Evolutionary conservation across 2,888 invertebrate species (phyloP).

Genomic region (Bombyx huttoni): DNA sequence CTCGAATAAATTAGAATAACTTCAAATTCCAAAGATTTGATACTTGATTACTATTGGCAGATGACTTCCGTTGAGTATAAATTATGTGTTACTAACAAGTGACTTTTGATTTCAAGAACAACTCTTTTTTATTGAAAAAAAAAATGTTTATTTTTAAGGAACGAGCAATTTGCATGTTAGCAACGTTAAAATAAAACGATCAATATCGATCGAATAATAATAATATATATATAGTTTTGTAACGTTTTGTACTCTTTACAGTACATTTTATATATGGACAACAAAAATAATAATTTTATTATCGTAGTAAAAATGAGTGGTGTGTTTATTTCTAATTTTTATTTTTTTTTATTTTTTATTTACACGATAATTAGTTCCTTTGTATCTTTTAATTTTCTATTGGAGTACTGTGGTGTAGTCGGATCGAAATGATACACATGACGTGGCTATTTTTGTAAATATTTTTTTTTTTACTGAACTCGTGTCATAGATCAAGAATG

Average conservation of each 20-base stretch:
- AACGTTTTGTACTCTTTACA: constrained; percentile 39
- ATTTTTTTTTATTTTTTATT: constrained; percentile 10
- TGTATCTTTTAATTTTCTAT: constrained; percentile 24
- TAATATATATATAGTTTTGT: constrained; percentile 23
- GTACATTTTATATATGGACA: constrained; percentile 29
- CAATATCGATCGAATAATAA: constrained; percentile 3
- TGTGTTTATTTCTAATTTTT: constrained; percentile 19
- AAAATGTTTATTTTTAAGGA: background rate
- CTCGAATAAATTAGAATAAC: constrained; percentile 11
- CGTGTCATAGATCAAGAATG: constrained; percentile 58
- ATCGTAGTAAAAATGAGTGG: constrained; percentile 21
- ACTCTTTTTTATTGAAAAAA: too few relatives aligned
- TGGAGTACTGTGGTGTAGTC: constrained; percentile 35
- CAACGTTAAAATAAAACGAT: too few relatives aligned
- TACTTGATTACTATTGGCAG: constrained; percentile 12
- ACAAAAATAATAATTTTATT: constrained; percentile 5
- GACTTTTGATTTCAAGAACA: background rate
- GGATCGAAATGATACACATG: constrained; percentile 44
- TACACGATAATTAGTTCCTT: constrained; percentile 33
- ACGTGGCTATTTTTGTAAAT: constrained; percentile 70
- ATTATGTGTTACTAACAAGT: background rate
- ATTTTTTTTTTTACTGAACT: constrained; percentile 58
- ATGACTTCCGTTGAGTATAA: constrained; percentile 9
- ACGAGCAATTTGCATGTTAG: background rate
- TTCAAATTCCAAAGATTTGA: constrained; percentile 21